A percentile compares a stretch with the other conserved stretches of the same genome.
phyloP scores from a whole-genome alignment of 2,113 vertebrate species.

The Pomatorhinus ruficollis region DNA sequence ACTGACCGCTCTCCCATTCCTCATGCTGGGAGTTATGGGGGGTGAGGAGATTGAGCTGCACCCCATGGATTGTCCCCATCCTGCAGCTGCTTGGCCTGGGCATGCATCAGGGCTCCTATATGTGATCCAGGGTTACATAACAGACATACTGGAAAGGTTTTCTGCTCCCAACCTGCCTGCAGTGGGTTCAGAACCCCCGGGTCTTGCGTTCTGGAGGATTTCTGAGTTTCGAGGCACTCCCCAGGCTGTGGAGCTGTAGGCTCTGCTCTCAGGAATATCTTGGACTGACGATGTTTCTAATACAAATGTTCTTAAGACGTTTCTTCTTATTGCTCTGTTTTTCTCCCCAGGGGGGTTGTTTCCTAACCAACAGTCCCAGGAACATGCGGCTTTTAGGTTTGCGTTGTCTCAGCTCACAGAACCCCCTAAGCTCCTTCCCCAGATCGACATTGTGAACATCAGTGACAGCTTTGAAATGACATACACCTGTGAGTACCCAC shows the following conservation, averaged over 20 bases:
- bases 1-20: not conserved
- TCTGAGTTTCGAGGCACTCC: not conserved
- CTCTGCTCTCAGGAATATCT: not conserved
- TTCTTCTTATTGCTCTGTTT: conserved; percentile 43
- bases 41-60: not conserved
- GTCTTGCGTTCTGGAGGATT: not conserved
- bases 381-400: conserved; percentile 99
- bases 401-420: conserved; percentile 95
- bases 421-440: conserved; percentile 96
- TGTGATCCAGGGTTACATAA: not conserved
- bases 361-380: conserved; percentile 92
- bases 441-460: conserved; percentile 98
- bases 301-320: not conserved
- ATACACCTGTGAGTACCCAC: conserved; percentile 92
- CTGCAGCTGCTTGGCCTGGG: not conserved
- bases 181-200: fast-evolving
- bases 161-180: not conserved
- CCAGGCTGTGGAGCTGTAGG: not conserved
- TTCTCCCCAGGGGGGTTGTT: conserved; percentile 89
- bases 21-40: not conserved
- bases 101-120: not conserved
- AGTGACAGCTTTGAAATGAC: conserved; percentile 99
- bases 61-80: fast-evolving
- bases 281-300: not conserved
- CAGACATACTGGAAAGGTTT: not conserved